Base-by-base conservation (phyloP, 2,888 invertebrate species). In the Tenthredo notha region DNA sequence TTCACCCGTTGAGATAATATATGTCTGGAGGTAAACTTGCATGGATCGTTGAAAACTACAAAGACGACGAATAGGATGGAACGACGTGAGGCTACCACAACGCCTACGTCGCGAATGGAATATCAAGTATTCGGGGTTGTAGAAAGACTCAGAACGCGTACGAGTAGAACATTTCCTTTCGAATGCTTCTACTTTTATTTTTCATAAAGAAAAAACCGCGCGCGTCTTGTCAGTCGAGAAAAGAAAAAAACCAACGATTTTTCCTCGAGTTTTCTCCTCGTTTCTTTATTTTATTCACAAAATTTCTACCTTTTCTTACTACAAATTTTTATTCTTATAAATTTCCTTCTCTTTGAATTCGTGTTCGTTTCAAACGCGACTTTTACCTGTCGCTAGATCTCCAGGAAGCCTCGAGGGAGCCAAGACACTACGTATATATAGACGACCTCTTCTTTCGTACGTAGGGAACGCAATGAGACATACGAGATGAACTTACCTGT, bases 401-500 rank as follows among this genome's bases (percentile, higher is more conserved):
- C 54, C 25, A 37, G 70, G 33, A 70, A 70, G 33, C 29, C 70
- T 70, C 70, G n/a, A 70, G 70, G 70, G 75, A 75, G 47, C 40
- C 47, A 75, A 75, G 75, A 25, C 40, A 15, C 47, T 6, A 47
- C 43, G 47, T 47, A 47, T 75, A 75, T 75, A 75, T 47, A 78
- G 54, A 58, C 25, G 75, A 75, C 25, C 54, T 78, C 78, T 54
- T 78, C 54, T 10, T 58, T 29, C 33, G 25, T 58, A 33, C 15
- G 29, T 47, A 2, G 33, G 7, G 7, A 58, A 58, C 54, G 78
- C 37, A 78, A 78, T 58, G 78, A 58, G 58, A 58, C 58, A 33
- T 37, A 7, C 54, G 78, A 78, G 78, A 78, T 54, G 78, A 58
- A 58, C 78, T 78, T 58, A 37, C 58, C 78, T 78, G 54, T 78